Percentiles rank a stretch among this genome's conserved stretches.
phyloP scores from a whole-genome alignment of 1,140 invertebrate genomes.

The Trichomalopsis sarcophagae region DNA sequence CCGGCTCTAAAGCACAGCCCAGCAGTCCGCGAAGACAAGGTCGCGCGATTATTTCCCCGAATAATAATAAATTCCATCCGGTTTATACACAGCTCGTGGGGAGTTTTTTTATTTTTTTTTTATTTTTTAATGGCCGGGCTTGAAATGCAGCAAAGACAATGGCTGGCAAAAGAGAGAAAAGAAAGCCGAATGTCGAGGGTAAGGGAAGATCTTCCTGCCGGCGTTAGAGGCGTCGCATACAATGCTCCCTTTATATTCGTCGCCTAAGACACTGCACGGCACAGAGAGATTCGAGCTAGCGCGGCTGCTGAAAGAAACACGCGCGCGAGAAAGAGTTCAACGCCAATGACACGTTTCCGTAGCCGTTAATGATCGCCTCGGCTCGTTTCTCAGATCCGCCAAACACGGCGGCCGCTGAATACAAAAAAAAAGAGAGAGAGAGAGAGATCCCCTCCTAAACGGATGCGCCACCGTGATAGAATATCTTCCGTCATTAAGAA shows the following conservation, averaged over 20 bases:
- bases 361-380: conserved; percentile 40
- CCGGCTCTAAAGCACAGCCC: background rate
- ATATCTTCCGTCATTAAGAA: conserved; percentile 56
- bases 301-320: background rate
- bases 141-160: background rate
- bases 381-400: conserved; percentile 27
- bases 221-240: background rate
- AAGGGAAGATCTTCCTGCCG: background rate
- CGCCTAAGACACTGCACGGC: background rate
- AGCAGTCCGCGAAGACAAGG: conserved; percentile 18
- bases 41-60: conserved; percentile 3
- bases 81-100: too few relatives aligned
- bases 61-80: background rate
- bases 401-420: background rate
- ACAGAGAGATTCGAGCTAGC: background rate
- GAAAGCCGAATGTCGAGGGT: background rate
- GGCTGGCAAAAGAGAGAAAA: background rate
- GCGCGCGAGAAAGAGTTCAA: conserved; percentile 13
- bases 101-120: background rate
- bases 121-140: background rate
- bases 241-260: background rate
- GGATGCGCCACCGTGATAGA: conserved; percentile 50
- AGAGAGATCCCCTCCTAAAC: conserved; percentile 36
- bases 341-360: conserved; percentile 46
- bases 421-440: background rate